Evolutionary conservation across 2,888 invertebrate genomes (phyloP), one percentile per base, ranked within the genome.

Genomic region (Ochlodes sylvanus): DNA sequence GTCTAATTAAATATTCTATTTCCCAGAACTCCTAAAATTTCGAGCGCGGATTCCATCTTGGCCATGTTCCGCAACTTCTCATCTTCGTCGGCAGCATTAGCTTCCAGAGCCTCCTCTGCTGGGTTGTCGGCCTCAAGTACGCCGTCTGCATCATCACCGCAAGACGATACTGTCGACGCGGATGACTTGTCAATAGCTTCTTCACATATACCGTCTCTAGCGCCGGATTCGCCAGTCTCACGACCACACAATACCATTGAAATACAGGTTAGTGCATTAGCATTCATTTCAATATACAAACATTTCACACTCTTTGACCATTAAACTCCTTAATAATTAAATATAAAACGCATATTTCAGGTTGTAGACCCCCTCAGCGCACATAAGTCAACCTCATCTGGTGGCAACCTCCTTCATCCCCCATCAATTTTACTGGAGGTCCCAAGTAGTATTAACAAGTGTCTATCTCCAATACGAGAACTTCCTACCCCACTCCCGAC

Each of bases 21-120:
- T 82, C 87, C 78, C 78, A 89, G 93, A 76, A 89, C 94, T 57
- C 94, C 95, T 73, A 96, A 96, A 85, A 96, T 96, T 61, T 95
- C 96, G 34, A 96, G 96, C 79, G 97, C 97, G 10, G 97, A 97
- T 85, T 97, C 97, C 0, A 96, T 97, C 73, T 86, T 97, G 71
- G 96, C 96, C 10, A 96, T 97, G 96, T 96, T 97, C 82, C 92
- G 96, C 66, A 96, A 96, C 80, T 96, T 96, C 81, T 95, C 96
- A 17, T 95, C 96, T 17, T 95, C 96, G 19, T 94, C 95, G 61
- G 94, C 95, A 3, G 94, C 94, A 52, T 94, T 94, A 68, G 92
- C 92, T 15, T 95, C 95, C 69, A 84, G 94, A 68, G 94, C 95
- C 3, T 94, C 95, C 32, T 95, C 96, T 4, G 92, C 95, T 57